Percentiles rank a stretch among this genome's conserved stretches.
Conservation (phyloP, 2,888 invertebrate genomes). For the Limulus polyphemus region DNA sequence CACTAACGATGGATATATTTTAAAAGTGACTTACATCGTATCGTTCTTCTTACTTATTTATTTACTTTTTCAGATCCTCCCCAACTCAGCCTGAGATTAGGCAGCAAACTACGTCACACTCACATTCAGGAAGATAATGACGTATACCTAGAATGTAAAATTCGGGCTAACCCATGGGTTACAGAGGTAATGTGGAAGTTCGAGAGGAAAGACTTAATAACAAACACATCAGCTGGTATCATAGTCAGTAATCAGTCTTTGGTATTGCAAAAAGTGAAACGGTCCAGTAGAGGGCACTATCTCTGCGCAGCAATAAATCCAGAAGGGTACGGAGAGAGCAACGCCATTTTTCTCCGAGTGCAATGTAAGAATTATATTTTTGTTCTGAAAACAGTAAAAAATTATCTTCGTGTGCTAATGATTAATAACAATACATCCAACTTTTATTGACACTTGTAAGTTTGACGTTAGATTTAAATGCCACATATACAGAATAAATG, state of each 20-base stretch:
- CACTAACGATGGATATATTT: too few species aligned
- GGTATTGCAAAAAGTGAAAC: slow-evolving; percentile 76
- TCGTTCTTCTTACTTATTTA: background rate
- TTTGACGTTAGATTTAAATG: too few species aligned
- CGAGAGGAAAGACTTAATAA: slow-evolving; percentile 60
- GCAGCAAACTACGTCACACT: slow-evolving; percentile 2
- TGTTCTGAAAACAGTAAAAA: too few species aligned
- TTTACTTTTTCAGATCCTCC: slow-evolving; percentile 11
- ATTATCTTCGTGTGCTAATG: too few species aligned
- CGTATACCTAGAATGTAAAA: slow-evolving; percentile 83
- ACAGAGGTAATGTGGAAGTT: slow-evolving; percentile 28
- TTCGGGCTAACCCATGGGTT: slow-evolving; percentile 70
- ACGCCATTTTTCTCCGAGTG: slow-evolving; percentile 66
- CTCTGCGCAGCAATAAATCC: slow-evolving; percentile 79
- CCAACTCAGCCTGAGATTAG: slow-evolving; percentile 9
- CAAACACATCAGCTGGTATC: slow-evolving; percentile 69
- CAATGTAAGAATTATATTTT: slow-evolving; percentile 47
- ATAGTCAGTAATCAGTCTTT: slow-evolving; percentile 82
- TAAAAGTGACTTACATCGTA: too few species aligned
- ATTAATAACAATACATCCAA: too few species aligned
- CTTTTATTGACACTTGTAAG: too few species aligned
- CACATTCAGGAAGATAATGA: slow-evolving; percentile 43
- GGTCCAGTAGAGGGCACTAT: slow-evolving; percentile 75
- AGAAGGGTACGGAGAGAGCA: slow-evolving; percentile 76
- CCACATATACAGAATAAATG: too few species aligned